These are phyloP conservation scores for Drosophila mulleri DNA, from an alignment of 2,888 invertebrate genomes.

Conservation along the genomic window DNA sequence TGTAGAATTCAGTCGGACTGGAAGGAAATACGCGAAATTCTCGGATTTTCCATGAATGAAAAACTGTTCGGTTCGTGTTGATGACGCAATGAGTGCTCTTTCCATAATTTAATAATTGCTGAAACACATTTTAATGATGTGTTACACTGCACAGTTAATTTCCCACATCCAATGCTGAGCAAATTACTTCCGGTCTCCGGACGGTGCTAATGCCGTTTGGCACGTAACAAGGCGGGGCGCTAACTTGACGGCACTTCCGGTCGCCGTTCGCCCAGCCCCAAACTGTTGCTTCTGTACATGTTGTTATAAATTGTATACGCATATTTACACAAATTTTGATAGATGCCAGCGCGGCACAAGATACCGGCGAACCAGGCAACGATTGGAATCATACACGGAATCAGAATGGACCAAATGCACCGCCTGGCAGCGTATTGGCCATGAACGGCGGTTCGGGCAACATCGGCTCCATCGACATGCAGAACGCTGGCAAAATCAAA, in stretches of 20 bases:
- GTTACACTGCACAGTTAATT: slow-evolving; percentile 48
- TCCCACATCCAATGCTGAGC: slow-evolving; percentile 38
- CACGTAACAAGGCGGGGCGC: slow-evolving; percentile 58
- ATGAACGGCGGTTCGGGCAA: slow-evolving; percentile 86
- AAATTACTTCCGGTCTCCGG: slow-evolving; percentile 63
- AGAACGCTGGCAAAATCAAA: slow-evolving; percentile 92
- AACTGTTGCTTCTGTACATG: slow-evolving; percentile 64
- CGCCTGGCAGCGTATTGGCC: slow-evolving; percentile 65
- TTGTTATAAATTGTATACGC: background rate
- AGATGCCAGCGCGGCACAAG: slow-evolving; percentile 90
- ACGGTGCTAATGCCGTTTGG: slow-evolving; percentile 48
- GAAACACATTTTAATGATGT: slow-evolving; percentile 70
- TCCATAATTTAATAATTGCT: slow-evolving; percentile 72
- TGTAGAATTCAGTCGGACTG: background rate
- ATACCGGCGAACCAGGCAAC: slow-evolving; percentile 88
- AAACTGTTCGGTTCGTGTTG: slow-evolving; percentile 9
- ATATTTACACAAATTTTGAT: background rate
- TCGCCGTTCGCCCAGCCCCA: slow-evolving; percentile 48
- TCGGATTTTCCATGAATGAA: slow-evolving; percentile 67
- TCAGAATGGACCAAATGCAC: slow-evolving; percentile 63
- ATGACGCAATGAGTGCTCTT: slow-evolving; percentile 56
- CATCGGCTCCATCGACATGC: slow-evolving; percentile 90
- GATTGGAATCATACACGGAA: slow-evolving; percentile 84
- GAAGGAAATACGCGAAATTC: slow-evolving; percentile 59
- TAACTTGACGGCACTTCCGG: slow-evolving; percentile 71